phyloP scores from a whole-genome alignment of 2,113 vertebrate species.

The Poicephalus gulielmi region DNA sequence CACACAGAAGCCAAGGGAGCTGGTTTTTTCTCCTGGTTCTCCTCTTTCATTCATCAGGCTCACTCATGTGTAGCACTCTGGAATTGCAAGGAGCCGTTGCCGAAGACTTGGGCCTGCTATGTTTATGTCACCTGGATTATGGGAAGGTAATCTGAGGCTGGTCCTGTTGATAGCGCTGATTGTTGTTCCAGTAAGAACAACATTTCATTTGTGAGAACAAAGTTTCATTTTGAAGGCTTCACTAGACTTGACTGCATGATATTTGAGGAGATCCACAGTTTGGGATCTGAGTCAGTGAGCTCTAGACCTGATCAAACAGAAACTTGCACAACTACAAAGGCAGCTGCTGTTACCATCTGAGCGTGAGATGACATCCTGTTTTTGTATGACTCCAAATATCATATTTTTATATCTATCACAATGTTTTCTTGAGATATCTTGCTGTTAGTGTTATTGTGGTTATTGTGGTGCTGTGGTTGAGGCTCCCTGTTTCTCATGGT shows the following conservation, averaged over 20 bases:
- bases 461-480: background rate
- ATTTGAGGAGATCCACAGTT: background rate
- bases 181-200: background rate
- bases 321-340: background rate
- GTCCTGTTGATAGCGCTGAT: background rate
- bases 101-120: background rate
- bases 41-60: background rate
- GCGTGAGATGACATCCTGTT: rapidly evolving
- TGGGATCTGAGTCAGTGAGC: background rate
- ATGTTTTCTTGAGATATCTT: background rate
- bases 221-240: background rate
- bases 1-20: background rate
- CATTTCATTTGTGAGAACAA: background rate
- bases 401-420: background rate
- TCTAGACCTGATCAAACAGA: background rate
- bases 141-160: background rate
- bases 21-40: background rate
- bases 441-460: background rate
- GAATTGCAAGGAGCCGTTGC: background rate
- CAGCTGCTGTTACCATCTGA: background rate
- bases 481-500: background rate
- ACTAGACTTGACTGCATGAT: rapidly evolving
- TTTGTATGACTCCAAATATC: background rate
- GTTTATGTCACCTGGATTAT: background rate
- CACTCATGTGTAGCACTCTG: background rate